Conservation (phyloP, 1,140 invertebrate genomes). For the Melitaea cinxia region DNA sequence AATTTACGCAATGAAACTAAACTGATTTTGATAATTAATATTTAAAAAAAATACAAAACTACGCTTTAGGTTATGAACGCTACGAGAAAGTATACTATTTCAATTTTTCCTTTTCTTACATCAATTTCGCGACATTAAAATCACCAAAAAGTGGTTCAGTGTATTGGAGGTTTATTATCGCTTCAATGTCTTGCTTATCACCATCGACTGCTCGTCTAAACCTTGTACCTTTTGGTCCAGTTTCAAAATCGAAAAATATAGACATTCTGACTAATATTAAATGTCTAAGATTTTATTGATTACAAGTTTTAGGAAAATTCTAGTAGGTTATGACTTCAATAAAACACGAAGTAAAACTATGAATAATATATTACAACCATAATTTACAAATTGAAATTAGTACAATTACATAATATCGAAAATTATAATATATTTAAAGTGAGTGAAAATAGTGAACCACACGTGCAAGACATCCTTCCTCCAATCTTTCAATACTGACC, state of each 20-base stretch:
- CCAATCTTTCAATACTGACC: constrained; percentile 48
- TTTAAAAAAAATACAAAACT: too few species aligned
- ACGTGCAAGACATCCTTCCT: constrained; percentile 6
- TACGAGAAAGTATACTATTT: not conserved
- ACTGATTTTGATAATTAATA: too few species aligned
- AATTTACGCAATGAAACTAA: too few species aligned
- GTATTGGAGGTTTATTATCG: constrained; percentile 43
- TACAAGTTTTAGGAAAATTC: not conserved
- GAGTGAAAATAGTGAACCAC: constrained; percentile 19
- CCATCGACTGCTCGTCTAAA: constrained; percentile 68
- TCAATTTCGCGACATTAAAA: constrained; percentile 55
- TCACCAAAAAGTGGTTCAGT: constrained; percentile 53
- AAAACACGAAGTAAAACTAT: constrained; percentile 51
- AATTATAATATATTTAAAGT: constrained; percentile 20
- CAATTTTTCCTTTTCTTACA: constrained; percentile 57
- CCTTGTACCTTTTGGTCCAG: constrained; percentile 50
- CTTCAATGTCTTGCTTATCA: constrained; percentile 61
- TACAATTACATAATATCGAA: constrained; percentile 29
- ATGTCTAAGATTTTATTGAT: not conserved
- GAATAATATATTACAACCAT: constrained; percentile 68
- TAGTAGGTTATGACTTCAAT: constrained; percentile 33
- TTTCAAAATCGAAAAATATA: constrained; percentile 70
- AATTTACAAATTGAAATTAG: constrained; percentile 57
- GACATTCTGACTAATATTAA: constrained; percentile 49
- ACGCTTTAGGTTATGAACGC: too few species aligned